These are phyloP conservation scores for Pogona vitticeps DNA, from an alignment of 2,113 vertebrate genomes.

Conservation along the genomic window DNA sequence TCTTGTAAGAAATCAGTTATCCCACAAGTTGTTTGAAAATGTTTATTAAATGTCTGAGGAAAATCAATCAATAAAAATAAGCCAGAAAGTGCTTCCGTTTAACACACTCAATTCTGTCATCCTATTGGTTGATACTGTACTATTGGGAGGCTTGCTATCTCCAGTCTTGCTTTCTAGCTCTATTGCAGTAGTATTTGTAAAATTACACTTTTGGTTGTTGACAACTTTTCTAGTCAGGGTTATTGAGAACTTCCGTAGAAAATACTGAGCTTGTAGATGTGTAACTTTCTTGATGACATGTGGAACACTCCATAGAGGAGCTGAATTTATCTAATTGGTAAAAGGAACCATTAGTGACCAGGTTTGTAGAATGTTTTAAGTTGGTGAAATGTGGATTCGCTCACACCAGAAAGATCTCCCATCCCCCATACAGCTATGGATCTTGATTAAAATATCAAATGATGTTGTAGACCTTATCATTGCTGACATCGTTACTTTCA, in stretches of 20 bases:
- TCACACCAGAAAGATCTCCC: background rate
- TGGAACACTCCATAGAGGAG: background rate
- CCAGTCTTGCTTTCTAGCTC: background rate
- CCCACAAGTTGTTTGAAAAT: background rate
- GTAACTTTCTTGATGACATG: background rate
- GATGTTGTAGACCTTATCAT: slow-evolving; percentile 28
- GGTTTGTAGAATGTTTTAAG: slow-evolving; percentile 28
- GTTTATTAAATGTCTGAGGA: background rate
- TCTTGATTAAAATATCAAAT: slow-evolving; percentile 49
- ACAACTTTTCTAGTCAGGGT: background rate
- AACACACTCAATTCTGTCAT: no score
- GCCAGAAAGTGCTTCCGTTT: no score
- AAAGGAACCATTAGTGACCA: no score
- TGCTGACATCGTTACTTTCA: slow-evolving; percentile 46
- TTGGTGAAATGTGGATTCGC: slow-evolving; percentile 42
- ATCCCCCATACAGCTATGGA: slow-evolving; percentile 18
- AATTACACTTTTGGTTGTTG: background rate
- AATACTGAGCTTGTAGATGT: rapidly evolving
- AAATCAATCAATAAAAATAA: background rate
- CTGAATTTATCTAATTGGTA: background rate
- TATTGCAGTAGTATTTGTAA: background rate
- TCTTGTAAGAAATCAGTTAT: background rate
- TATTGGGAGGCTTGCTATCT: no score
- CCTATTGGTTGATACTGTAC: no score
- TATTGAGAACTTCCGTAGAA: background rate